A percentile compares a stretch with the other conserved stretches of the same genome.
Evolutionary conservation across 2,113 vertebrate species (phyloP).

Genomic region (Sus scrofa): T2T-Sscrofa CM000818.6:70758501-70759000

Average conservation of each 20-base stretch:
- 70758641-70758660: neutral
- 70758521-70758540: neutral
- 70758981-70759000: neutral
- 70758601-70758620: neutral
- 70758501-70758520: neutral
- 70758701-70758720: neutral
- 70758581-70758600: neutral
- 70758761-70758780: neutral
- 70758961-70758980: neutral
- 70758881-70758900: neutral
- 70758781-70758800: neutral
- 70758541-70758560: neutral
- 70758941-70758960: neutral
- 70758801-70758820: neutral
- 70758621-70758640: neutral
- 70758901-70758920: neutral
- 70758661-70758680: neutral
- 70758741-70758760: neutral
- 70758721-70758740: neutral
- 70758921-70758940: neutral
- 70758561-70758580: neutral
- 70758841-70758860: neutral
- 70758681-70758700: conserved; percentile 13
- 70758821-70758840: neutral
- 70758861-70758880: neutral